phyloP scores from a whole-genome alignment of 2,797 vertebrate genomes.

The Eulemur mongoz region DNA sequence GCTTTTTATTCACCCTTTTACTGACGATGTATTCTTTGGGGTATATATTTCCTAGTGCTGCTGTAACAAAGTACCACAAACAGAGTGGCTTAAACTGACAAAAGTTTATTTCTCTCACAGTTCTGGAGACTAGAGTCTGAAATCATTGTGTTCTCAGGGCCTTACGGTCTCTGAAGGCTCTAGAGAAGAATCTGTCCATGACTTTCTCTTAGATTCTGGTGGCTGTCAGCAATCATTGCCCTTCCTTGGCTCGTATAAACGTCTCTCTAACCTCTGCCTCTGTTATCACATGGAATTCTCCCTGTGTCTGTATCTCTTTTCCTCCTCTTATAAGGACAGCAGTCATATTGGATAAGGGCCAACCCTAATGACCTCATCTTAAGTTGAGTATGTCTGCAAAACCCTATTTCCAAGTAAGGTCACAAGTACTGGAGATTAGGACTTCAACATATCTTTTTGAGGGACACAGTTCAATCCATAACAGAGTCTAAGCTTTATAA shows the following conservation, averaged over 20 bases:
- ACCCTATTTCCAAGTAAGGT: not conserved
- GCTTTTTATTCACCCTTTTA: not conserved
- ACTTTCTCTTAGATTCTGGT: not conserved
- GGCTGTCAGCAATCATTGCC: not conserved
- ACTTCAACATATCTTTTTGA: not conserved
- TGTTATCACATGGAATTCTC: not conserved
- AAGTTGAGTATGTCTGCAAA: not conserved
- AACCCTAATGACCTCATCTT: not conserved
- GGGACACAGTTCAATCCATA: not conserved
- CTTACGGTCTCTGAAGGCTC: not conserved
- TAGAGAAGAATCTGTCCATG: not conserved
- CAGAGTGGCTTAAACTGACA: not conserved
- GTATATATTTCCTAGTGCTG: not conserved
- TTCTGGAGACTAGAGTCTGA: not conserved
- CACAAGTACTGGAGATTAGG: not conserved
- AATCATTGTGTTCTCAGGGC: not conserved
- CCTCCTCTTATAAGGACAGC: not conserved
- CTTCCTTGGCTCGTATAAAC: not conserved
- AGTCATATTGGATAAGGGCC: not conserved
- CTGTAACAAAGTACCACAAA: not conserved
- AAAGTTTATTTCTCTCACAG: not conserved
- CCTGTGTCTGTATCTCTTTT: not conserved
- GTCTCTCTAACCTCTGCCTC: not conserved
- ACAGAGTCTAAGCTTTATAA: not conserved
- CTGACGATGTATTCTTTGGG: not conserved